A percentile compares a stretch with the other conserved stretches of the same genome.
Conservation (phyloP, 2,888 invertebrate species). For the Catonia carolina region DNA sequence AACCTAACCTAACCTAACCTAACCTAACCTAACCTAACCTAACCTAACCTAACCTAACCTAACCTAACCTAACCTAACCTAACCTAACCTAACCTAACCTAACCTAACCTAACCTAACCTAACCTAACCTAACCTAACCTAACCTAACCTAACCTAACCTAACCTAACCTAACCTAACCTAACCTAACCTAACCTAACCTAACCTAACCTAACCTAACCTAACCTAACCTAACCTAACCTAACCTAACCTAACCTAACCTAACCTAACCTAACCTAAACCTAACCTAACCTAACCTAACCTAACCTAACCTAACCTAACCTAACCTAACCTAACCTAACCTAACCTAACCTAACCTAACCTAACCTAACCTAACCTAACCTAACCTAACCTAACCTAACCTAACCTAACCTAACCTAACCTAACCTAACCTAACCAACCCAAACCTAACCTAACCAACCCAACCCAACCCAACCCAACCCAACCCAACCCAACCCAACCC, state of each 20-base stretch:
- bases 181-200: conserved; percentile 12
- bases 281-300: no score
- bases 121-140: conserved; percentile 8
- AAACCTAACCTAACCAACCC: conserved; percentile 25
- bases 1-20: no score
- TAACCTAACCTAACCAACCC: conserved; percentile 22
- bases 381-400: conserved; percentile 27
- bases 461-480: conserved; percentile 28
- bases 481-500: conserved; percentile 20
- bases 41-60: no score
- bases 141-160: conserved; percentile 10
- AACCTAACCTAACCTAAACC: conserved; percentile 6
- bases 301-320: no score
- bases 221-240: not conserved
- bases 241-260: conserved; percentile 5
- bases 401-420: conserved; percentile 25
- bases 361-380: conserved; percentile 12
- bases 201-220: conserved; percentile 18
- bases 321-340: no score
- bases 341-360: no score
- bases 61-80: not conserved
- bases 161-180: conserved; percentile 8
- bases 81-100: conserved; percentile 12
- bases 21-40: no score
- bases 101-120: conserved; percentile 11